These are phyloP conservation scores for Sorex araneus DNA, from an alignment of 2,113 vertebrate genomes.

Conservation along the genomic window DNA sequence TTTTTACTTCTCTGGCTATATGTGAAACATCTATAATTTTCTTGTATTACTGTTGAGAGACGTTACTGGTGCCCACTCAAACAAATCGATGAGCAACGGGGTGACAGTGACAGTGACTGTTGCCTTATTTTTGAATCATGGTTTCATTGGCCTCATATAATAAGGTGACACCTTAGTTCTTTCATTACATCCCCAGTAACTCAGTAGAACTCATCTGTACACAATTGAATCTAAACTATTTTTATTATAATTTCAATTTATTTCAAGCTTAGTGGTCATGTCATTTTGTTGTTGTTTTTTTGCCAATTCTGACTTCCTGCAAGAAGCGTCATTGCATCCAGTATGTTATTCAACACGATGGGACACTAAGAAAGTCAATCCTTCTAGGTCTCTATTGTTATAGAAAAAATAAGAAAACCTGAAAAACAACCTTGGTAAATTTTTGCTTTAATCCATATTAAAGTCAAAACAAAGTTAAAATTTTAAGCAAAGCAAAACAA, in stretches of 20 bases:
- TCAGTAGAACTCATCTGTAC: not conserved
- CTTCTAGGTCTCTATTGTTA: not conserved
- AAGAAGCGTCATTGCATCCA: not conserved
- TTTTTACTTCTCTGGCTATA: not conserved
- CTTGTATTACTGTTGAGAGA: not conserved
- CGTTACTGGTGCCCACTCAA: too few relatives aligned
- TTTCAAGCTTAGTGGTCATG: not conserved
- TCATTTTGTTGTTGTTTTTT: not conserved
- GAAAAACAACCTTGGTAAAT: not conserved
- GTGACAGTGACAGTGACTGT: too few relatives aligned
- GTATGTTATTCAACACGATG: not conserved
- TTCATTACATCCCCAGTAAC: not conserved
- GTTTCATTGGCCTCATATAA: not conserved
- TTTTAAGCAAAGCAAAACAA: conserved; percentile 42
- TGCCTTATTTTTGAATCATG: not conserved
- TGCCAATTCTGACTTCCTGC: not conserved
- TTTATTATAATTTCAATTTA: conserved; percentile 27
- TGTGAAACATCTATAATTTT: not conserved
- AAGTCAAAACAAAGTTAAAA: not conserved
- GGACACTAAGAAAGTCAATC: not conserved
- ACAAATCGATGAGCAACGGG: too few relatives aligned
- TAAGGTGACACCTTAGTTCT: not conserved
- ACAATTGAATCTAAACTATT: not conserved
- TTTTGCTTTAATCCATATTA: not conserved
- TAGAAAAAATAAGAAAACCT: not conserved